Evolutionary conservation across 2,113 vertebrate species (phyloP).

Genomic region (Pseudorhombus dupliciocellatus): DNA sequence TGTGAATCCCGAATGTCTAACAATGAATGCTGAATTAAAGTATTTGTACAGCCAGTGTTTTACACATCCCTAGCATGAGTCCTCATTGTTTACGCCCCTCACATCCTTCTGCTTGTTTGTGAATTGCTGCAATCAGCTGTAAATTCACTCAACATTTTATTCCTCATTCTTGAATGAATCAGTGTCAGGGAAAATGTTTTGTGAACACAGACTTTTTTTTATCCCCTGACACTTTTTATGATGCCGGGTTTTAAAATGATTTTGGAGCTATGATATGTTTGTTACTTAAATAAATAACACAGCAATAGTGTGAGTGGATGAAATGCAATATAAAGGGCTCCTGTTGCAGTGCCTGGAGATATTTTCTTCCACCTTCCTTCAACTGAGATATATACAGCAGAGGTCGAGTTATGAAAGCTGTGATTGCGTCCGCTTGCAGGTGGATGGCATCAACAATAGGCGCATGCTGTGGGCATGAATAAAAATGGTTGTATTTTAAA

Average conservation of each 20-base stretch:
- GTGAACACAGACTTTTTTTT: too few relatives aligned
- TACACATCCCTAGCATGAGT: too few relatives aligned
- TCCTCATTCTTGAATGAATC: not conserved
- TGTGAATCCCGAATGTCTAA: too few relatives aligned
- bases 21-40: too few relatives aligned
- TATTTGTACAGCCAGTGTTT: too few relatives aligned
- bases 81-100: too few relatives aligned
- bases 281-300: conserved; percentile 16
- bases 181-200: not conserved
- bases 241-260: too few relatives aligned
- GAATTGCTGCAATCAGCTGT: too few relatives aligned
- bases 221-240: too few relatives aligned
- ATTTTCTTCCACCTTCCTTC: conserved; percentile 29
- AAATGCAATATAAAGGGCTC: conserved; percentile 35
- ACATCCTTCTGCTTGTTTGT: too few relatives aligned
- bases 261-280: not conserved
- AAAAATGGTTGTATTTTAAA: not conserved
- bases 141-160: too few relatives aligned
- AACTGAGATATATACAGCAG: conserved; percentile 18
- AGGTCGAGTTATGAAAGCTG: conserved; percentile 26
- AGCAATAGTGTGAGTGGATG: conserved; percentile 9
- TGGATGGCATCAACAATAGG: conserved; percentile 7
- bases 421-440: conserved; percentile 18
- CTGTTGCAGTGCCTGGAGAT: conserved; percentile 25
- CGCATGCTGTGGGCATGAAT: not conserved